phyloP scores from a whole-genome alignment of 2,113 vertebrate species.

The Dicaeum eximium region DNA sequence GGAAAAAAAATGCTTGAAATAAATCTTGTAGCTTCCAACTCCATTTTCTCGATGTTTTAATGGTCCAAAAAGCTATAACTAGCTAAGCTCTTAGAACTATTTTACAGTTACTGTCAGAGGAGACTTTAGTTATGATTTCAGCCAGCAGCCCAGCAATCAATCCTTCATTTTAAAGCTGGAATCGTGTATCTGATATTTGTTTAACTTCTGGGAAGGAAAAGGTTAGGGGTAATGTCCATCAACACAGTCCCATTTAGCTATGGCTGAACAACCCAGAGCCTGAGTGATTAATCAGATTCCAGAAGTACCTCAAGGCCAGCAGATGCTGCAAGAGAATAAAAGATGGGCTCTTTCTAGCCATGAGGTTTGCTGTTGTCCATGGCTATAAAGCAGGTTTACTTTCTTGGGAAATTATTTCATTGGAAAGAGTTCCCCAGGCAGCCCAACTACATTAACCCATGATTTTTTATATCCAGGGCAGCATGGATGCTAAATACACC shows the following conservation, averaged over 20 bases:
- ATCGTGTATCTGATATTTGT: not conserved
- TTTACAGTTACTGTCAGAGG: not conserved
- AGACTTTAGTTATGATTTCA: not conserved
- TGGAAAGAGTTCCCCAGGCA: not conserved
- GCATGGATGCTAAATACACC: not conserved
- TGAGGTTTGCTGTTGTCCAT: not conserved
- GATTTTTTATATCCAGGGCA: not conserved
- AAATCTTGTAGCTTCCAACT: not conserved
- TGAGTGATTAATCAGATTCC: not conserved
- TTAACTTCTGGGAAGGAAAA: not conserved
- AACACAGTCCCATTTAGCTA: not conserved
- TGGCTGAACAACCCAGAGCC: not conserved
- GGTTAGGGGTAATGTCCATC: not conserved
- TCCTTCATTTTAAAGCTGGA: not conserved
- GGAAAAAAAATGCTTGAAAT: not conserved
- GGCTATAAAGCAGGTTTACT: not conserved
- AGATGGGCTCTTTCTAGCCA: not conserved
- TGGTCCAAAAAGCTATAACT: not conserved
- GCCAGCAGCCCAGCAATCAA: not conserved
- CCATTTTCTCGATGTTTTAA: not conserved
- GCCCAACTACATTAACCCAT: not conserved
- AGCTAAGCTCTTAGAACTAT: not conserved
- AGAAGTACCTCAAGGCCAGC: not conserved
- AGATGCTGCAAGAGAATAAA: not conserved
- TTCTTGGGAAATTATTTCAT: not conserved